phyloP scores from a whole-genome alignment of 2,888 invertebrate species.

The Labia minor region DNA sequence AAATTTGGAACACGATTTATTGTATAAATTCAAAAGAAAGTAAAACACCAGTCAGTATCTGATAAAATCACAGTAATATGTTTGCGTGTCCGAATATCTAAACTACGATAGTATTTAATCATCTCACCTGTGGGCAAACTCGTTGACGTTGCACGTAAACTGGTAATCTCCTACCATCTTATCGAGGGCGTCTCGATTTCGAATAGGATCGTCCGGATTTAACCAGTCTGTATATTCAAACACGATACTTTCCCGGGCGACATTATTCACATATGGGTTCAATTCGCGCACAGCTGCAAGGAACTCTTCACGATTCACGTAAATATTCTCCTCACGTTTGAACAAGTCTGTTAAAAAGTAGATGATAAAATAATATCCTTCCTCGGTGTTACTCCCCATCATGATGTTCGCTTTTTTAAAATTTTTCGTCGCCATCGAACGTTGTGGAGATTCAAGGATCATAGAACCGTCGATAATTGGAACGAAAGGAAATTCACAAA shows the following conservation, averaged over 20 bases:
- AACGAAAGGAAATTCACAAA: slow-evolving; percentile 86
- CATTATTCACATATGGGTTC: slow-evolving; percentile 72
- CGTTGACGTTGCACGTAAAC: slow-evolving; percentile 90
- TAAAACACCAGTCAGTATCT: no score
- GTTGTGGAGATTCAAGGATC: slow-evolving; percentile 68
- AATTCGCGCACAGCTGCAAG: slow-evolving; percentile 65
- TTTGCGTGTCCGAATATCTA: not conserved
- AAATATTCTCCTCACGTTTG: slow-evolving; percentile 73
- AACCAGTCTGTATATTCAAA: slow-evolving; percentile 90
- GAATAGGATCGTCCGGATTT: slow-evolving; percentile 70
- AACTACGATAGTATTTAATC: not conserved
- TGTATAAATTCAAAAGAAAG: no score
- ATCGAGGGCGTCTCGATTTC: slow-evolving; percentile 74
- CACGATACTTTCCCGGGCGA: slow-evolving; percentile 75
- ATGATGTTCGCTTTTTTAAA: slow-evolving; percentile 88
- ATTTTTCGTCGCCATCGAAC: slow-evolving; percentile 62
- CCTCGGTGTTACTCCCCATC: slow-evolving; percentile 86
- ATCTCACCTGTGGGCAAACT: slow-evolving; percentile 61
- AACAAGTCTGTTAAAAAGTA: slow-evolving; percentile 81
- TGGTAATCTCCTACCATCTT: slow-evolving; percentile 91
- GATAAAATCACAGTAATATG: not conserved
- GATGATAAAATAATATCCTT: slow-evolving; percentile 87
- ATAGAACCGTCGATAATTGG: slow-evolving; percentile 90
- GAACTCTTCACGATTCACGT: slow-evolving; percentile 68
- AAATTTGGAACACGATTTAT: no score